Percentiles rank a stretch among this genome's conserved stretches.
These are phyloP conservation scores for Lepidurus couesii DNA, from an alignment of 1,140 invertebrate genomes.

Conservation along the genomic window DNA sequence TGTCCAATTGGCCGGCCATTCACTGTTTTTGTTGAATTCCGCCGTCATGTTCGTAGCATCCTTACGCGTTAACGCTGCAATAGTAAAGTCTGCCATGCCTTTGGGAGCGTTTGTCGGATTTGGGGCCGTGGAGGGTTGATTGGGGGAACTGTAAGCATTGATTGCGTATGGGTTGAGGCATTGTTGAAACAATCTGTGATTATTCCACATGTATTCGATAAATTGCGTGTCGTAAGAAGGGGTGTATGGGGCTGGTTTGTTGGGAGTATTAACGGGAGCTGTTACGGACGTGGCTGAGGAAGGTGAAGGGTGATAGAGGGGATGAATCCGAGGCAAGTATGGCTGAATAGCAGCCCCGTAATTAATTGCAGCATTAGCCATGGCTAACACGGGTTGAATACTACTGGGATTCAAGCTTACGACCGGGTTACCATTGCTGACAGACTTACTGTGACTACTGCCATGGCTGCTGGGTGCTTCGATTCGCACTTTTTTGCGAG, in stretches of 20 bases:
- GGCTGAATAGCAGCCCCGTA: conserved; percentile 7
- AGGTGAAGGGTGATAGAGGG: conserved; percentile 4
- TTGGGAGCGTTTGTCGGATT: background rate
- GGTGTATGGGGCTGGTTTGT: background rate
- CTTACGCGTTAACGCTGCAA: background rate
- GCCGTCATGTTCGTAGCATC: background rate
- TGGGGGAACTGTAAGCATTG: background rate
- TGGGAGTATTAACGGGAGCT: background rate
- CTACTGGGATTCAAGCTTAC: conserved; percentile 14
- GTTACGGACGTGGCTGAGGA: background rate
- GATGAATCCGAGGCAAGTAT: background rate
- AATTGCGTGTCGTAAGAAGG: background rate
- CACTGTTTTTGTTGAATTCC: background rate
- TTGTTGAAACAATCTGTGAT: background rate
- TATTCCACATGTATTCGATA: background rate
- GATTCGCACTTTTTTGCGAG: conserved; percentile 1
- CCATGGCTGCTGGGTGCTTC: background rate
- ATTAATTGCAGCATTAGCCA: conserved; percentile 10
- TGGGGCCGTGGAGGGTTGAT: background rate
- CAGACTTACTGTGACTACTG: background rate
- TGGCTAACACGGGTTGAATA: conserved; percentile 15
- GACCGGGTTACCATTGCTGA: background rate
- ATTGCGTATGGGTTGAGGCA: background rate
- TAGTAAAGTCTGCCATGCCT: background rate
- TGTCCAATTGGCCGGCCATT: background rate